Base-by-base conservation (phyloP, 1,140 invertebrate species). In the Drosophila elegans region DNA sequence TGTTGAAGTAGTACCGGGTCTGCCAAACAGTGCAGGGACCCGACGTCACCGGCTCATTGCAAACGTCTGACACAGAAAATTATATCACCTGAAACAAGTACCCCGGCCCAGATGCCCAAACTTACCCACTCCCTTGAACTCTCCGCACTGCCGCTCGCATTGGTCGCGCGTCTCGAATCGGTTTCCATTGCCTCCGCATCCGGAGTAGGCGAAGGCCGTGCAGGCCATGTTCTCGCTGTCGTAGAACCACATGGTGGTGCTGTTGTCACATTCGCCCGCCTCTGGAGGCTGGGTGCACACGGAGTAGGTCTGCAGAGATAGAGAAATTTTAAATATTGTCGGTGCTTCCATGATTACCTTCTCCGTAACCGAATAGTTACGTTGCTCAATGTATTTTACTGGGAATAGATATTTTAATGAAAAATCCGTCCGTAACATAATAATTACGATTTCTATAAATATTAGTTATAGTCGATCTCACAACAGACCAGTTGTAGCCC, bases 151-250 rank as follows among this genome's bases (percentile, higher is more conserved):
- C 71, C 96, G 93, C 86, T 97, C 95, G 88, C 97, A 98, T 56
- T 96, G 95, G 90, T 98, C 97, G 82, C 96, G 95, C 1, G 95
- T 94, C 44, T 95, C 90, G 93, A 97, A 98, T 86, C 96, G 94
- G 89, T 98, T 98, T 13, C 95, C 95, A 86, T 97, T 98, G 46
- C 97, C 97, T 49, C 95, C 95, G 90, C 97, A 98, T 7, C 97
- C 97, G 7, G 95, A 95, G 86, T 97, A 98, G 4, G 94, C 93
- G 91, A 98, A 98, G 16, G 95, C 93, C 34, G 94, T 93, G 85
- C 97, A 98, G 7, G 83, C 92, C 41, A 93, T 93, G 1, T 91
- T 92, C 0, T 92, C 88, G 0, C 91, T 78, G 88, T 98, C 95
- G 91, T 95, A 98, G 93, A 96, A 97, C 94, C 95, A 98, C 21